Conservation (phyloP, 2,888 invertebrate genomes). For the Odontothrips loti region DNA sequence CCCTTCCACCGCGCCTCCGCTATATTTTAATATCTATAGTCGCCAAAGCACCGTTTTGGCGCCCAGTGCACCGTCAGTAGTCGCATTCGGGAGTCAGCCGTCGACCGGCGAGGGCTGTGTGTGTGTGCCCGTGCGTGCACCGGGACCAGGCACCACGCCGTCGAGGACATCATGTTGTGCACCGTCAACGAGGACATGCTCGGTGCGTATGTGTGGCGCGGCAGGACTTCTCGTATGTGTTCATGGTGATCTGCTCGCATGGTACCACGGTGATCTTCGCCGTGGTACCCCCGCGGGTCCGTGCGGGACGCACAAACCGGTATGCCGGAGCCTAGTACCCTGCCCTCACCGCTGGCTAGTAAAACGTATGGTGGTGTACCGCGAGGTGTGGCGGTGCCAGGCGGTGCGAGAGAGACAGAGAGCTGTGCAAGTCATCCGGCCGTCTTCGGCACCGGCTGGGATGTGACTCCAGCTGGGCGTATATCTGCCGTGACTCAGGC, state of each 20-base stretch:
- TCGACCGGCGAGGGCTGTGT: not conserved
- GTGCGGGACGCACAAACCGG: not conserved
- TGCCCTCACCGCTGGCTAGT: not conserved
- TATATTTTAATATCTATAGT: constrained; percentile 10
- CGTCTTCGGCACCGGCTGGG: not conserved
- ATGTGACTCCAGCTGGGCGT: too few relatives aligned
- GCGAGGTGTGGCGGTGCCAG: not conserved
- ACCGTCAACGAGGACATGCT: constrained; percentile 21
- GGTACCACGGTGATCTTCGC: not conserved
- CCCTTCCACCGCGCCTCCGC: not conserved
- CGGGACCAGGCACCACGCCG: not conserved
- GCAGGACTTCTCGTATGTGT: too few relatives aligned
- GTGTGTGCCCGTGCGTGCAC: not conserved
- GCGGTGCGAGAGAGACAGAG: not conserved
- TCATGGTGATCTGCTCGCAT: not conserved
- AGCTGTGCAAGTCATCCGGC: constrained; percentile 4
- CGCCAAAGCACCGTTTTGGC: not conserved
- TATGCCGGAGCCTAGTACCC: not conserved
- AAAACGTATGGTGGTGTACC: constrained; percentile 6
- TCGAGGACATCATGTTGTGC: not conserved
- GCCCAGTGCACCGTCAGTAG: not conserved
- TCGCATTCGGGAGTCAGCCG: too few relatives aligned
- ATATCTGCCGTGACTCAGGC: too few relatives aligned
- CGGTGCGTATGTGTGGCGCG: not conserved
- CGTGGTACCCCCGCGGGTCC: not conserved